Base-by-base conservation (phyloP, 2,113 vertebrate genomes). In the Oryzias melastigma region DNA sequence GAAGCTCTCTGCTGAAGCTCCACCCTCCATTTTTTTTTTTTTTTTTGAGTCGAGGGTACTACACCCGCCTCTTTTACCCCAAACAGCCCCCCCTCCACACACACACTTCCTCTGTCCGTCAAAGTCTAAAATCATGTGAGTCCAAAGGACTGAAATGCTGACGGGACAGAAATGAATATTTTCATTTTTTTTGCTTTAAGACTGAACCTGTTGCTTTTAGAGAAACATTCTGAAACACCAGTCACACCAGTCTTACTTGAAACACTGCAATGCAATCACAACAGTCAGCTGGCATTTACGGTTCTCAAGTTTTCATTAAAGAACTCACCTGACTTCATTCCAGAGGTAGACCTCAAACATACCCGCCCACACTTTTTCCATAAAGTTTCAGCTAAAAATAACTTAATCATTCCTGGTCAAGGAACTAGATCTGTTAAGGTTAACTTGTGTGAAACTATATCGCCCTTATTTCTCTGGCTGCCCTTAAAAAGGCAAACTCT, bases 1-100 rank as follows among this genome's bases (percentile, higher is more conserved):
- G 78, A 79, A 78, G 77, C 69, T 64, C 70, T 46, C 47, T 15
- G 27, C 24, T 67, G 35, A 49, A 73, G 86, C 89, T 88, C 89
- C 89, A 81, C 88, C 88, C 80, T 65, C 60, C 29, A 44, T 55
- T 73, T 78, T 27, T 22, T 22, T 53, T 55, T 73, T 78, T 27
- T 22, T 22, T 53, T 75, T 52, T 62, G 22, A 66, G 59, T 57
- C 72, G 49, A 46, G 58, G 20, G 44, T 45, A 63, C 27, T 55
- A 44, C 46, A 58, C 54, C 63, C 17, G 58, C 49, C 40, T 59
- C 49, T 15, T 50, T 66, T 52, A 20, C 57, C 43, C 44, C 18
- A 24, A 14, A 42, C 15, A 50, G n/a, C 24, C 10, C 14, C 6
- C 12, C 14, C 27, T 10, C 7, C 51, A 16, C 14, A 16, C 16